These are phyloP conservation scores for Corydoras maculifer DNA, from an alignment of 2,113 vertebrate genomes.

Conservation along the genomic window DNA sequence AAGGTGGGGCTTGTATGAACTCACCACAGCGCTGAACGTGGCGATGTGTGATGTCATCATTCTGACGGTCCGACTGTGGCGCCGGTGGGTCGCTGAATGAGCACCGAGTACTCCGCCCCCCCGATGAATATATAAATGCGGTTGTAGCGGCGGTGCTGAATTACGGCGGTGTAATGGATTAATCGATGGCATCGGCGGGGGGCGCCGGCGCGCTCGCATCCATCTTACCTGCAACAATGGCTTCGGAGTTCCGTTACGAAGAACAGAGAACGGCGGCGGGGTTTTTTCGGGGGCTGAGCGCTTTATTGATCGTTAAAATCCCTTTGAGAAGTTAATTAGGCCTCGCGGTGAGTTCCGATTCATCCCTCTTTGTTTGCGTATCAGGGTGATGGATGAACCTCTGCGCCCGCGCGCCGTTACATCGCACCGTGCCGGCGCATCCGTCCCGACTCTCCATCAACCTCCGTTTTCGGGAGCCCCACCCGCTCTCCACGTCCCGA, in stretches of 20 bases:
- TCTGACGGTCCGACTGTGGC: background rate
- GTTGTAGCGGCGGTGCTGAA: slow-evolving; percentile 37
- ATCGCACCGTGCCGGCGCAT: no score
- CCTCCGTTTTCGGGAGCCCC: no score
- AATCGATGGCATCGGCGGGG: slow-evolving; percentile 43
- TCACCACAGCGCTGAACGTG: no score
- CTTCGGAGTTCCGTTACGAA: slow-evolving; percentile 34
- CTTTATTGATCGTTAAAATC: slow-evolving; percentile 48
- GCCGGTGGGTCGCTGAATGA: slow-evolving; percentile 13
- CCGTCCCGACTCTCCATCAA: no score
- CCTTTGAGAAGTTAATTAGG: slow-evolving; percentile 46
- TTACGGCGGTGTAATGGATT: slow-evolving; percentile 49
- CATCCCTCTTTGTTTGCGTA: slow-evolving; percentile 49
- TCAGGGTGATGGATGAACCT: slow-evolving; percentile 41
- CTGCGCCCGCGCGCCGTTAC: slow-evolving; percentile 30
- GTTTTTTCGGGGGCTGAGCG: slow-evolving; percentile 30
- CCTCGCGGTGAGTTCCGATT: slow-evolving; percentile 42
- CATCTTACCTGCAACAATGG: slow-evolving; percentile 49
- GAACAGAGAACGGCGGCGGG: slow-evolving; percentile 35
- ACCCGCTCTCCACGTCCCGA: no score
- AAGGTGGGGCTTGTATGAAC: no score
- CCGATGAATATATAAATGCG: slow-evolving; percentile 46
- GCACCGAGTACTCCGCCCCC: background rate
- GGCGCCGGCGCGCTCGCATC: slow-evolving; percentile 31
- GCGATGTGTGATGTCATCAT: no score